A percentile compares a stretch with the other conserved stretches of the same genome.
These are phyloP conservation scores for Heteractis magnifica DNA, from an alignment of 92 coral and sea anemone species.

Conservation along the genomic window DNA sequence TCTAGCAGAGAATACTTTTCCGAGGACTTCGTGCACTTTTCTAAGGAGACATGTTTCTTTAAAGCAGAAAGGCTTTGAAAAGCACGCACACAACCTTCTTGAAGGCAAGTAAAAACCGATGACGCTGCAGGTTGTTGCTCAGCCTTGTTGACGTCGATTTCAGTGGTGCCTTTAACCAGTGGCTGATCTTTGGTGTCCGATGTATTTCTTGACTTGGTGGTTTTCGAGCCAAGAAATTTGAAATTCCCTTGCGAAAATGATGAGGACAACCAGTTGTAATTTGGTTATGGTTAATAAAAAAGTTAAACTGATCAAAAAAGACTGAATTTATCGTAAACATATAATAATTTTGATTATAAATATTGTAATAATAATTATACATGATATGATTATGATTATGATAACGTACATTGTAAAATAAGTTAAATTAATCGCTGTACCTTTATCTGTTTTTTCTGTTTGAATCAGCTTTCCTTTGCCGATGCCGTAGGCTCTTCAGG, in stretches of 20 bases:
- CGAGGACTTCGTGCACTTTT: constrained; percentile 20
- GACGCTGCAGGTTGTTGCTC: background rate
- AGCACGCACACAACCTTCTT: constrained; percentile 34
- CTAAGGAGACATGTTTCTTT: constrained; percentile 26
- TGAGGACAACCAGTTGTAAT: constrained; percentile 22
- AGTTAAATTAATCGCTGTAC: constrained; percentile 15
- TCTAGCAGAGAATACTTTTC: constrained; percentile 20
- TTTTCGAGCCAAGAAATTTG: background rate
- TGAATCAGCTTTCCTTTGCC: constrained; percentile 46
- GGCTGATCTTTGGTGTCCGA: too few relatives aligned
- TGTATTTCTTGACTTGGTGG: background rate
- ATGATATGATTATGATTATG: constrained; percentile 4
- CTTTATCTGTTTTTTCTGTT: constrained; percentile 29
- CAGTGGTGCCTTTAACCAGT: too few relatives aligned
- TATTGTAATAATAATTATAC: background rate
- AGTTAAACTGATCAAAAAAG: background rate
- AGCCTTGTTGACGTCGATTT: too few relatives aligned
- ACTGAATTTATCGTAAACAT: too few relatives aligned
- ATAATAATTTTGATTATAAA: background rate
- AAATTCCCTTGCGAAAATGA: background rate
- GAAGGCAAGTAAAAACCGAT: constrained; percentile 31
- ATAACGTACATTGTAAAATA: background rate
- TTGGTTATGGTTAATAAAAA: constrained; percentile 7
- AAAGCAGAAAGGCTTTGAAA: background rate
- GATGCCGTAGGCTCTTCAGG: constrained; percentile 46